A percentile compares a stretch with the other conserved stretches of the same genome.
Evolutionary conservation across 2,113 vertebrate species (phyloP).

Genomic region (Phocoena phocoena): DNA sequence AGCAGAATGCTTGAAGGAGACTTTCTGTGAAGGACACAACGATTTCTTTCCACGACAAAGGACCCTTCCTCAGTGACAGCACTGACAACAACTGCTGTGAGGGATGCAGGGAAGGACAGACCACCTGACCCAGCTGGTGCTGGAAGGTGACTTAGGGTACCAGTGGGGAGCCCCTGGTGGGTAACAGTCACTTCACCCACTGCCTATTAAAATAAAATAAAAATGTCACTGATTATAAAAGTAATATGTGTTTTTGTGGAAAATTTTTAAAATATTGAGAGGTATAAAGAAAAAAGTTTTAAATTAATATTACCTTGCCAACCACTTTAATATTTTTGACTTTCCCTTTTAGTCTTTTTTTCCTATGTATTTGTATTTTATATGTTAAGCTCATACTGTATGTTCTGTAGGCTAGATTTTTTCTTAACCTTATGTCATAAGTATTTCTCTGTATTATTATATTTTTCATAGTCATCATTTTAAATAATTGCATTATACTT

Average conservation of each 20-base stretch:
- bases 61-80: background rate
- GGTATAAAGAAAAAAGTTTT: background rate
- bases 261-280: background rate
- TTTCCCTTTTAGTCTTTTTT: background rate
- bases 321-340: background rate
- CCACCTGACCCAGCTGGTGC: background rate
- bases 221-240: background rate
- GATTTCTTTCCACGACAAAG: background rate
- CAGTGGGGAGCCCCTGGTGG: too few relatives aligned
- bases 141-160: background rate
- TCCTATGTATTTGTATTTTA: background rate
- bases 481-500: background rate
- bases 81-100: background rate
- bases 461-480: constrained; percentile 11
- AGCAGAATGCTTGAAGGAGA: background rate
- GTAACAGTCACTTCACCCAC: background rate
- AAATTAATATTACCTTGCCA: background rate
- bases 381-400: background rate
- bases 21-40: background rate
- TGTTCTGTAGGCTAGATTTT: background rate
- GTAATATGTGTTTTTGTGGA: background rate
- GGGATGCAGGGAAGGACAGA: background rate
- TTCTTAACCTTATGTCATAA: background rate
- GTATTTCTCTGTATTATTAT: background rate
- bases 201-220: background rate